These are phyloP conservation scores for Corythoichthys intestinalis DNA, from an alignment of 2,113 vertebrate species.

Conservation along the genomic window DNA sequence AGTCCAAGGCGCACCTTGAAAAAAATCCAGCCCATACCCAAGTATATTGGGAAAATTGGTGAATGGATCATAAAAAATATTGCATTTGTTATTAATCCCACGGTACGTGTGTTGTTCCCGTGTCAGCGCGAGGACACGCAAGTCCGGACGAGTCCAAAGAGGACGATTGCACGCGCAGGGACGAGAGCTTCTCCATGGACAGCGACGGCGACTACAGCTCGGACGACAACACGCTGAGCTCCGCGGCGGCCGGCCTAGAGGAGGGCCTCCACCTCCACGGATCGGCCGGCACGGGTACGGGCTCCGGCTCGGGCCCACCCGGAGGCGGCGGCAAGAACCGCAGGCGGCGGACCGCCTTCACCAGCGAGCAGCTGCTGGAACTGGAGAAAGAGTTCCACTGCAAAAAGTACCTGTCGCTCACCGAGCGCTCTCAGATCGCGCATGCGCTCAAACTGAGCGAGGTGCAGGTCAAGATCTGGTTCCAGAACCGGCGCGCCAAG, in stretches of 20 bases:
- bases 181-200: conserved; percentile 95
- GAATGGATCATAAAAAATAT: not conserved
- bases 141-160: conserved; percentile 85
- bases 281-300: conserved; percentile 46
- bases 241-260: conserved; percentile 82
- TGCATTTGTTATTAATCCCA: not conserved
- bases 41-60: not conserved
- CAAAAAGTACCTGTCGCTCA: conserved; percentile 97
- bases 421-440: conserved; percentile 97
- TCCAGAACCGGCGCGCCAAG: conserved; percentile 97
- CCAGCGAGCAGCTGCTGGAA: conserved; percentile 97
- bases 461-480: conserved; percentile 99
- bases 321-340: conserved; percentile 86
- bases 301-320: conserved; percentile 29
- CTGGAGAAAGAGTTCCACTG: conserved; percentile 98
- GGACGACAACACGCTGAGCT: conserved; percentile 81
- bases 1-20: no score
- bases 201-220: conserved; percentile 98
- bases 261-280: conserved; percentile 67
- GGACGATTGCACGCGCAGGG: conserved; percentile 83
- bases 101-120: not conserved
- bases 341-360: conserved; percentile 92
- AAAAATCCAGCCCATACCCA: no score
- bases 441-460: conserved; percentile 97
- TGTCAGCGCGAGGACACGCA: conserved; percentile 67